Conservation (phyloP, 1,140 invertebrate species). For the Cherax destructor region DNA sequence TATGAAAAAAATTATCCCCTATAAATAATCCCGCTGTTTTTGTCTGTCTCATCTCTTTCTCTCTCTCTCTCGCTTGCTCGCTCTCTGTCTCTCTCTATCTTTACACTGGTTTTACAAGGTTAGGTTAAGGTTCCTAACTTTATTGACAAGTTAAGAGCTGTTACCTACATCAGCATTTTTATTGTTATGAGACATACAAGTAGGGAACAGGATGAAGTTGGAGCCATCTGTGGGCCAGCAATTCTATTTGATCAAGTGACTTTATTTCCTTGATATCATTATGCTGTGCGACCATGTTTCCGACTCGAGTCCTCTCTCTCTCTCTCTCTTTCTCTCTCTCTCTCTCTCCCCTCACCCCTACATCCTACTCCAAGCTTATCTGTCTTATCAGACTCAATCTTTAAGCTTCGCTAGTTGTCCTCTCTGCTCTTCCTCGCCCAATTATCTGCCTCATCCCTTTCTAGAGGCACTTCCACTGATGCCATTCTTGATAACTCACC, state of each 20-base stretch:
- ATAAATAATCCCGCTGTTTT: too few relatives aligned
- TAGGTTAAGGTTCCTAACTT: too few relatives aligned
- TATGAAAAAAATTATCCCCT: too few relatives aligned
- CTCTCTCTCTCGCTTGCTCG: neutral
- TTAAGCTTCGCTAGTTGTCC: neutral
- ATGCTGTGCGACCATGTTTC: too few relatives aligned
- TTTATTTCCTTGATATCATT: too few relatives aligned
- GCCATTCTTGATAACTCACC: neutral
- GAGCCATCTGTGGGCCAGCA: too few relatives aligned
- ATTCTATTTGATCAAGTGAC: too few relatives aligned
- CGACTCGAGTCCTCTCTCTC: neutral
- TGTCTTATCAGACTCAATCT: neutral
- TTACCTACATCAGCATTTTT: too few relatives aligned
- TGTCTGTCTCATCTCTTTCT: neutral
- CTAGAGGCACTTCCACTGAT: neutral
- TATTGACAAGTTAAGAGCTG: too few relatives aligned
- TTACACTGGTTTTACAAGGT: too few relatives aligned
- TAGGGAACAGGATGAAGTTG: too few relatives aligned
- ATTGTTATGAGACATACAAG: too few relatives aligned
- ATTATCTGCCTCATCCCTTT: neutral
- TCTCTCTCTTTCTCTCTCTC: neutral
- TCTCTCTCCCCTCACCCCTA: neutral
- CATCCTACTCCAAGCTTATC: constrained; percentile 20
- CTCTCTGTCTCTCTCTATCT: neutral
- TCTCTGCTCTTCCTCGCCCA: neutral